A percentile compares a stretch with the other conserved stretches of the same genome.
Conservation (phyloP, 30 jellyfish, hydroid and myxozoan species). For the Aurelia aurita region DNA sequence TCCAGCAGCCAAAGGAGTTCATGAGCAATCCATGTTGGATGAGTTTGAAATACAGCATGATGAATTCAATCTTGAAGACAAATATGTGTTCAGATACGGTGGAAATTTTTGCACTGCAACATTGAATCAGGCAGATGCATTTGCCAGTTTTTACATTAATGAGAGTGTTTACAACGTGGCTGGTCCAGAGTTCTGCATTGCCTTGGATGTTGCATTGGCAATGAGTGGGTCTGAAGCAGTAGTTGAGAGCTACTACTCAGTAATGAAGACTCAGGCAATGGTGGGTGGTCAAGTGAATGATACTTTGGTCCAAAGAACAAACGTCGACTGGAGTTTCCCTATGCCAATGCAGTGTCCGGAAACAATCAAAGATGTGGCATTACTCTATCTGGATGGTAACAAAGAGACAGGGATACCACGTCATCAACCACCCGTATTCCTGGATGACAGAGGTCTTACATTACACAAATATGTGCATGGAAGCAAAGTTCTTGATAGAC, state of each 20-base stretch:
- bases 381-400: conserved; percentile 38
- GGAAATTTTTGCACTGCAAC: neutral
- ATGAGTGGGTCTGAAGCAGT: too few relatives aligned
- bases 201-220: too few relatives aligned
- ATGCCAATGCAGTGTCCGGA: conserved; percentile 29
- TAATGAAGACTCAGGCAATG: conserved; percentile 24
- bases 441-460: conserved; percentile 29
- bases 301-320: conserved; percentile 41
- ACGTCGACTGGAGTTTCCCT: conserved; percentile 33
- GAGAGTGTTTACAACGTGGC: too few relatives aligned
- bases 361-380: conserved; percentile 39
- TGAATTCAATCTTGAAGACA: conserved; percentile 8
- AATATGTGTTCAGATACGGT: conserved; percentile 3
- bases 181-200: too few relatives aligned
- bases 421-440: conserved; percentile 11
- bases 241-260: neutral
- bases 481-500: conserved; percentile 35
- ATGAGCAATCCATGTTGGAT: conserved; percentile 6
- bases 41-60: conserved; percentile 3
- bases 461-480: neutral
- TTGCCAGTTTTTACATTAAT: neutral
- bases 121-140: neutral
- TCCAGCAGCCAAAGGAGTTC: conserved; percentile 8
- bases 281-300: conserved; percentile 25
- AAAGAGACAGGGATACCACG: conserved; percentile 31